Evolutionary conservation across 1,140 invertebrate species (phyloP).

Genomic region (Drosophila nikananu): DNA sequence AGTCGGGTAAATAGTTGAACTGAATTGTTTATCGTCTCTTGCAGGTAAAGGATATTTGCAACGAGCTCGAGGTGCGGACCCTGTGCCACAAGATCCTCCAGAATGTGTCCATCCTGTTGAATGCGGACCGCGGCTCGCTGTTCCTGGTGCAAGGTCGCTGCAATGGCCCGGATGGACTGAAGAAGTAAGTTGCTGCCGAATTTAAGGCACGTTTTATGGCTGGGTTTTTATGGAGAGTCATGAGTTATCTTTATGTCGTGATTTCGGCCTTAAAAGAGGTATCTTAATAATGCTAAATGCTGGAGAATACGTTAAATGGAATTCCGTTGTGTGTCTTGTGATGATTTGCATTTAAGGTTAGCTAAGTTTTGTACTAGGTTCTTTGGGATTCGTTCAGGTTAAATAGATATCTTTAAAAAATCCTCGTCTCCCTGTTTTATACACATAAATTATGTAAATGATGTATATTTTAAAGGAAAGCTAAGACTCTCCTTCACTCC

Average conservation of each 20-base stretch:
- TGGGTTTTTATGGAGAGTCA: conserved; percentile 3
- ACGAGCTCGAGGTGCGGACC: conserved; percentile 96
- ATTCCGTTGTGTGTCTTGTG: not conserved
- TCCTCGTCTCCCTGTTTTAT: not conserved
- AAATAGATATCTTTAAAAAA: not conserved
- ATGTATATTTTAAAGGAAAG: not conserved
- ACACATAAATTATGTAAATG: not conserved
- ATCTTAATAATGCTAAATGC: conserved; percentile 13
- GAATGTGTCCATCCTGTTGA: conserved; percentile 96
- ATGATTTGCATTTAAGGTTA: not conserved
- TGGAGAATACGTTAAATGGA: not conserved
- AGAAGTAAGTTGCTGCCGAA: conserved; percentile 72
- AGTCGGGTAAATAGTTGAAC: conserved; percentile 15
- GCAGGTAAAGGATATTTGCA: conserved; percentile 97
- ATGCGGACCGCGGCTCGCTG: conserved; percentile 96
- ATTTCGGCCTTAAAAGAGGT: not conserved
- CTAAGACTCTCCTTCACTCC: not conserved
- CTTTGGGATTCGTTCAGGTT: too few species aligned
- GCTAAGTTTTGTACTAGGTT: not conserved
- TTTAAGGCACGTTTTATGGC: not conserved
- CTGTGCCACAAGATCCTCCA: conserved; percentile 98
- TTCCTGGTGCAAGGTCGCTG: conserved; percentile 95
- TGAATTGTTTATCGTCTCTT: conserved; percentile 4
- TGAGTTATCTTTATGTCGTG: conserved; percentile 1
- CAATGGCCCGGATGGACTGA: conserved; percentile 80